Base-by-base conservation (phyloP, 2,888 invertebrate genomes). In the Dryobotodes eremita region DNA sequence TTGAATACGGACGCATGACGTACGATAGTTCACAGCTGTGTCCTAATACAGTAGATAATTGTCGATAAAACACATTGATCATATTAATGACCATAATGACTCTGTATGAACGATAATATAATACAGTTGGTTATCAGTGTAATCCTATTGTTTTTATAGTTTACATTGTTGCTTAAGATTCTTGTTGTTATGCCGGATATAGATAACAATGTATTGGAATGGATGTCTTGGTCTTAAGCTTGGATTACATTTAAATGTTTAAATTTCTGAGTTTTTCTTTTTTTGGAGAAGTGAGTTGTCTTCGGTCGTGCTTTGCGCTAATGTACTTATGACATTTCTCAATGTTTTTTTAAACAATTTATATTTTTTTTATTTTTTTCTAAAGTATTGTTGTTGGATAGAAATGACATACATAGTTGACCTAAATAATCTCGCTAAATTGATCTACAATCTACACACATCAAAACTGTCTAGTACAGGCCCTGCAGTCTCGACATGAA, bases 71-170 rank as follows among this genome's bases (percentile, higher is more conserved):
- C 23, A 26, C 8, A 81, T 72, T 75, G 62, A 75, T 77, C 42
- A 64, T 62, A 57, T 65, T 77, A 80, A 75, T 79, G 74, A 80
- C 82, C 75, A 61, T 77, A 80, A 75, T 79, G 74, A 80, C 82
- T 73, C 77, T 65, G 73, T 62, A 23, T 88, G 85, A 82, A 86
- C 83, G 89, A 87, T 88, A 84, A 74, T 53, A 42, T 5, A 2
- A 69, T 31, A 76, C 64, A 74, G n/a, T 61, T 65, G 77, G 42
- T 36, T 79, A 85, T 84, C 84, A 26, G n/a, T 62, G 11, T 78
- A 83, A 86, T 83, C 80, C 71, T 75, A 77, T 84, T 73, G 68
- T 75, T 61, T 69, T 80, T 82, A 87, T 87, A 77, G 31, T 64
- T 65, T 36, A 71, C 73, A 78, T 61, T 64, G 83, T 82, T 84